Base-by-base conservation (phyloP, 2,888 invertebrate genomes). In the Dryomyza anilis region DNA sequence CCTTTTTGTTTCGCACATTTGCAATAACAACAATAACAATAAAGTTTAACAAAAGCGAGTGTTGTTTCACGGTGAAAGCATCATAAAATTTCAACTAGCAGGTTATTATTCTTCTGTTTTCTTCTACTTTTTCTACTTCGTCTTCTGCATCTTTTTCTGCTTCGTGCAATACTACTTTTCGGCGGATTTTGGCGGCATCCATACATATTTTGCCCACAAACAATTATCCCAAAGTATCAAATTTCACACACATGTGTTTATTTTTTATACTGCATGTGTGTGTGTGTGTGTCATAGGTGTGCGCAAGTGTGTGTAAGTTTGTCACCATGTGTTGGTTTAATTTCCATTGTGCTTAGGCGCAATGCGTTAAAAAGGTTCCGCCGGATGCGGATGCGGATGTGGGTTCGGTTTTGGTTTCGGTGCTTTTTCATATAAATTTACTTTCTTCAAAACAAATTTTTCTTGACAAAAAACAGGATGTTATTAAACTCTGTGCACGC, bases 401-500 rank as follows among this genome's bases (percentile, higher is more conserved):
- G 59, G 36, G 45, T 16, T 50, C 50, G 50, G 46, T 66, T 23
- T 21, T 25, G 23, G 46, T 63, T 23, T 21, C 39, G 7, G 48
- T 59, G 45, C 30, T 21, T 46, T 60, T 45, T 36, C 50, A 16
- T 50, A 59, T 61, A 67, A 65, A 64, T 65, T 64, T 57, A 65
- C 66, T 52, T 62, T 60, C 67, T 67, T 50, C 23, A 50, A 27
- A 50, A 50, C 63, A 60, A 68, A 50, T 25, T 50, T 50, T 63
- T 64, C 48, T 65, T 46, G 64, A 68, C 68, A 68, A 68, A 68
- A 67, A 58, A 64, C 65, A 66, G 69, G 69, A 69, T 68, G 68
- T 69, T 69, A 69, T 69, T 69, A 68, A 67, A 67, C 67, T 63
- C 66, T 63, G n/a, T 65, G 66, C 65, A 67, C 67, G 39, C 66